phyloP scores from a whole-genome alignment of 2,888 invertebrate species.

The Sinopyrophorus schimmeli region DNA sequence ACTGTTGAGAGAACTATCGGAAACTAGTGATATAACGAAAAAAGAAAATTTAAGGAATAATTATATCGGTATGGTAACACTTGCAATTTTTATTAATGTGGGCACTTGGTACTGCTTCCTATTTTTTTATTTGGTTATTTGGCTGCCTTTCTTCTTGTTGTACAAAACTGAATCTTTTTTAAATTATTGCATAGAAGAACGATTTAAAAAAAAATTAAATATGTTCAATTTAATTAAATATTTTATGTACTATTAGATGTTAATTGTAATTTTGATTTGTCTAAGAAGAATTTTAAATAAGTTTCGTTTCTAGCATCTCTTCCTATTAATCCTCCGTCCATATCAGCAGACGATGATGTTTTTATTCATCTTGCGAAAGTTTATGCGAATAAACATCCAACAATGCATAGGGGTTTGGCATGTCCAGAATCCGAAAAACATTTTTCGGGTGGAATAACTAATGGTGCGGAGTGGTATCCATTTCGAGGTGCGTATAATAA shows the following conservation, averaged over 20 bases:
- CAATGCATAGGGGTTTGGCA: constrained; percentile 59
- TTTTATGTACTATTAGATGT: no score
- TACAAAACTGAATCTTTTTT: no score
- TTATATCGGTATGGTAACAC: constrained; percentile 40
- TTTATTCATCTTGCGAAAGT: constrained; percentile 61
- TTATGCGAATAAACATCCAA: constrained; percentile 62
- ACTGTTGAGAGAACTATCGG: constrained; percentile 32
- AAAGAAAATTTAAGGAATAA: constrained; percentile 30
- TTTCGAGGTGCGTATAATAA: constrained; percentile 58
- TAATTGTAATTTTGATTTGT: no score
- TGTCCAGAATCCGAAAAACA: constrained; percentile 48
- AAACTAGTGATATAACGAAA: constrained; percentile 26
- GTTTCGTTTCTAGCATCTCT: constrained; percentile 36
- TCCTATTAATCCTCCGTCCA: constrained; percentile 47
- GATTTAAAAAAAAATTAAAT: no score
- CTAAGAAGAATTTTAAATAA: background rate
- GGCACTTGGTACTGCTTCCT: background rate
- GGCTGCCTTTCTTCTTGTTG: no score
- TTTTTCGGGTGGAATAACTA: constrained; percentile 65
- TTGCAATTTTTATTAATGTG: background rate
- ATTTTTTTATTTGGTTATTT: background rate
- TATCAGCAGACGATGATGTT: constrained; percentile 68
- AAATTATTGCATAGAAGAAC: no score
- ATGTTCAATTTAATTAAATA: no score
- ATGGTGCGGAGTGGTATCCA: constrained; percentile 68